Evolutionary conservation across 2,888 invertebrate genomes (phyloP).

Genomic region (Diarsia rubi): DNA sequence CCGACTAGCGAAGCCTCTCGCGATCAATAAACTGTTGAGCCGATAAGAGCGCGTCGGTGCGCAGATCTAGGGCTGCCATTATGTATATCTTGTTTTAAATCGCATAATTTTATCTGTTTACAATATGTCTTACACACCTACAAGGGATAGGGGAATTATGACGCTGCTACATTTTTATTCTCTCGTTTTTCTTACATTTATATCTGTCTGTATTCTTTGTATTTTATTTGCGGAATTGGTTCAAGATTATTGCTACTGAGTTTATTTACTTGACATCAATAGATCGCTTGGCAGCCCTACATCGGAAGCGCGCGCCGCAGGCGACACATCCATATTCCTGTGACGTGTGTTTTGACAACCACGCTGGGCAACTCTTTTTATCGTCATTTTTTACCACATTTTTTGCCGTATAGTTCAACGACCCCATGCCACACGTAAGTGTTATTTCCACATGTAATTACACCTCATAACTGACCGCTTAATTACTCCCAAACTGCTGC

Average conservation of each 20-base stretch:
- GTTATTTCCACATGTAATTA: conserved; percentile 87
- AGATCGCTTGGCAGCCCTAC: conserved; percentile 68
- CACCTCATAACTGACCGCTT: conserved; percentile 84
- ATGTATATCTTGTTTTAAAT: conserved; percentile 26
- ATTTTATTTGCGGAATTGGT: background rate
- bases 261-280: conserved; percentile 1
- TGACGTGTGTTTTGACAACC: conserved; percentile 89
- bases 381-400: conserved; percentile 76
- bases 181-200: background rate
- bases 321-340: conserved; percentile 88
- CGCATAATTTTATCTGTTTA: conserved; percentile 13
- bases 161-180: background rate
- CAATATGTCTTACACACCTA: conserved; percentile 18
- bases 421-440: conserved; percentile 78
- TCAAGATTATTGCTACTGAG: conserved; percentile 1
- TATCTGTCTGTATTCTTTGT: background rate
- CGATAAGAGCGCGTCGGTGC: conserved; percentile 69
- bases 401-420: conserved; percentile 79
- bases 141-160: conserved; percentile 23
- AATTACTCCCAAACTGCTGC: conserved; percentile 86
- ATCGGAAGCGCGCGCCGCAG: conserved; percentile 75
- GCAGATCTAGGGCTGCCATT: conserved; percentile 64
- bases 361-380: conserved; percentile 77
- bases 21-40: conserved; percentile 80
- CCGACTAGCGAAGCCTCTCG: conserved; percentile 71